Base-by-base conservation (phyloP, 2,797 vertebrate species). In the Rousettus madagascariensis region DNA sequence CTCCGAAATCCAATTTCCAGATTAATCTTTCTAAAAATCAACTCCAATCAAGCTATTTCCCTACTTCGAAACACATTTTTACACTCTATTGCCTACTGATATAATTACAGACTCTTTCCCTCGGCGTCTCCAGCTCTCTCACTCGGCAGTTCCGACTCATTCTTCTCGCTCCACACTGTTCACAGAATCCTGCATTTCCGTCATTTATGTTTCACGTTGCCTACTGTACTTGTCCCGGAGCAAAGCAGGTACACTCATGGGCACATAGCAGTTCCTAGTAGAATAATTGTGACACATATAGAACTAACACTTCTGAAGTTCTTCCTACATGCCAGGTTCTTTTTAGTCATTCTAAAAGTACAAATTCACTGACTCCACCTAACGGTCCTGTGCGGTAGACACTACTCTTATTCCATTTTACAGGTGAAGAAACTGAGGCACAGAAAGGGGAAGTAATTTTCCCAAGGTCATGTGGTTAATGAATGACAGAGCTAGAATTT, bases 1-100 rank as follows among this genome's bases (percentile, higher is more conserved):
- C 65, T 90, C 38, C 36, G 8, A 92, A 88, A 94, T 88, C 93
- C 89, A 91, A 71, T 86, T 91, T 91, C 78, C 78, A 94, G 51
- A 71, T 91, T 90, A 82, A 95, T 96, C 88, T 95, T 96, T 61
- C 85, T 92, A 88, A 95, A 96, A 96, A 55, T 91, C 74, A 86
- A 83, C 82, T 61, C 72, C 82, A 94, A 8, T 95, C 68, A 91
- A 94, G 53, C 33, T 74, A 79, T 90, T 86, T 83, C 7, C 78
- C 74, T 92, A 22, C n/a, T 86, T 65, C 30, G 46, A 92, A 95
- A 41, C 41, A 86, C 59, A 79, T 55, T 89, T 92, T 95, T 91
- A 79, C 68, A 83, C 72, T 72, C 68, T 79, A 9, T 78, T 91
- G 63, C 74, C 69, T 94, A 16, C 72, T 61, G 78, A 95, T 96